These are phyloP conservation scores for Pantherophis alleghaniensis DNA, from an alignment of 2,797 vertebrate genomes.

Conservation along the genomic window DNA sequence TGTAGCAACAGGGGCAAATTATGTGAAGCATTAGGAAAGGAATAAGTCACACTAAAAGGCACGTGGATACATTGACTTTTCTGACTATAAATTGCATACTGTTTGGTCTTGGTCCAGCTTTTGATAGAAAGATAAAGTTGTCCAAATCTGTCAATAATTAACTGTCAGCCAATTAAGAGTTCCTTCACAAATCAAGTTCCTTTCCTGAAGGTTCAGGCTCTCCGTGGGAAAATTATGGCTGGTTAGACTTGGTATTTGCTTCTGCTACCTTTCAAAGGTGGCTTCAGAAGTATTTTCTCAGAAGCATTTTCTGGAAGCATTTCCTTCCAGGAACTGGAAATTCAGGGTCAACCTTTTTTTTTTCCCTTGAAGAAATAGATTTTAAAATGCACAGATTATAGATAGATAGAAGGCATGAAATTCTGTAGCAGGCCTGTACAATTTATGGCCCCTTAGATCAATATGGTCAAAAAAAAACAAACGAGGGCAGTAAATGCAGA, in stretches of 20 bases:
- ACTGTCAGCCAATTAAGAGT: slow-evolving; percentile 62
- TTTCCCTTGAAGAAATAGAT: neutral
- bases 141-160: slow-evolving; percentile 73
- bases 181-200: slow-evolving; percentile 68
- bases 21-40: slow-evolving; percentile 38
- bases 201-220: slow-evolving; percentile 56
- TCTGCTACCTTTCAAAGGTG: slow-evolving; percentile 33
- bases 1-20: neutral
- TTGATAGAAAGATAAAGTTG: slow-evolving; percentile 71
- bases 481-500: neutral
- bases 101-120: slow-evolving; percentile 62
- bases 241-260: slow-evolving; percentile 47
- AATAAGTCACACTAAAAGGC: slow-evolving; percentile 46
- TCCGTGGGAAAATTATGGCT: slow-evolving; percentile 58
- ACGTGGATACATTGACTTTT: slow-evolving; percentile 59
- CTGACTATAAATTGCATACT: slow-evolving; percentile 59
- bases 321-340: slow-evolving; percentile 27
- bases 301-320: slow-evolving; percentile 34
- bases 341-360: neutral
- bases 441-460: neutral
- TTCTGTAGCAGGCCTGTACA: neutral
- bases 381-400: neutral
- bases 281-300: slow-evolving; percentile 45
- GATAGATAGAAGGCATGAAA: neutral
- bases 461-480: neutral